These are phyloP conservation scores for Trichomalopsis sarcophagae DNA, from an alignment of 1,140 invertebrate species.

Conservation along the genomic window DNA sequence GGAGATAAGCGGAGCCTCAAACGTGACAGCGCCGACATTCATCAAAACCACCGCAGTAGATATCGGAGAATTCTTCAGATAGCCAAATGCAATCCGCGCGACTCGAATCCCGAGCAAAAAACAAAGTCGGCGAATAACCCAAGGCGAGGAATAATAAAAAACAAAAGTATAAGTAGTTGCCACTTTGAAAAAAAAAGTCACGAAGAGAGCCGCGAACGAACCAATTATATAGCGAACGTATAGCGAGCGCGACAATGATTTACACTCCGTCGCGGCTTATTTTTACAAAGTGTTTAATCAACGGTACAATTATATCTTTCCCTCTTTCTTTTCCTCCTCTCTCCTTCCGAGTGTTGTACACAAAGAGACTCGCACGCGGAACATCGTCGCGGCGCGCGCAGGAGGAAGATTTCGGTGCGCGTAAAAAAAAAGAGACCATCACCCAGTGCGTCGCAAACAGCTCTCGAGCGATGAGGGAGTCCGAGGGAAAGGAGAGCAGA, in stretches of 20 bases:
- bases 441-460: conserved; percentile 12
- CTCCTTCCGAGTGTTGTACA: neutral
- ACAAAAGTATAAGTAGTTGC: neutral
- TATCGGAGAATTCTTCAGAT: conserved; percentile 19
- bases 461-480: conserved; percentile 19
- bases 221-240: conserved; percentile 49
- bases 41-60: conserved; percentile 2
- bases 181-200: neutral
- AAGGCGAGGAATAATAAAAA: neutral
- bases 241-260: conserved; percentile 45
- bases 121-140: conserved; percentile 12
- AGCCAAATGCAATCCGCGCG: neutral
- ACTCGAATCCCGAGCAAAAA: neutral
- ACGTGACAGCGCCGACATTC: neutral
- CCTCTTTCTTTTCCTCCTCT: neutral
- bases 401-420: conserved; percentile 25
- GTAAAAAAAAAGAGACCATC: conserved; percentile 17
- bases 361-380: conserved; percentile 20
- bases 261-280: conserved; percentile 39
- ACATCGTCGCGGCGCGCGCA: conserved; percentile 15
- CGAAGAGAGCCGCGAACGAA: conserved; percentile 13
- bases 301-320: conserved; percentile 51
- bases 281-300: conserved; percentile 54
- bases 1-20: conserved; percentile 21
- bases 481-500: neutral